phyloP scores from a whole-genome alignment of 1,140 invertebrate species.

The Papilio glaucus region DNA sequence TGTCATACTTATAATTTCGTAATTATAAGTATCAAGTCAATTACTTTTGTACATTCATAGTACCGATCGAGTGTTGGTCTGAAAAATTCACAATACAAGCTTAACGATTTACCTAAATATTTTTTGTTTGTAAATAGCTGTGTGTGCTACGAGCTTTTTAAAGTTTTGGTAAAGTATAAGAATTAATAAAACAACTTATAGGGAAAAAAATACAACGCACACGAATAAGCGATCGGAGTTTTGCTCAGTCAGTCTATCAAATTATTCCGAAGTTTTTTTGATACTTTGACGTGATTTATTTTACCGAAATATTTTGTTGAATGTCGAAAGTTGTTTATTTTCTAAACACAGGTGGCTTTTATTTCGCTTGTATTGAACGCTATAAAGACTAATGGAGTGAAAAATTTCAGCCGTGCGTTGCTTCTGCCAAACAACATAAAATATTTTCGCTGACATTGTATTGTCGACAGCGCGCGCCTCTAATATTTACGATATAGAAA shows the following conservation, averaged over 20 bases:
- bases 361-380: constrained; percentile 29
- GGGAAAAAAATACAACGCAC: background rate
- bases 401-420: constrained; percentile 26
- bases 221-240: background rate
- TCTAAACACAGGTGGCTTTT: constrained; percentile 29
- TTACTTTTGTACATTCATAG: no score
- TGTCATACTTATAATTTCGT: no score
- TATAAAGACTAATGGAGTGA: constrained; percentile 38
- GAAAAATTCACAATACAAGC: no score
- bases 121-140: no score
- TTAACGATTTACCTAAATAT: no score
- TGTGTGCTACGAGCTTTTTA: no score
- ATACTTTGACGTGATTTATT: background rate
- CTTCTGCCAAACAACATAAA: constrained; percentile 26
- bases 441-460: constrained; percentile 31
- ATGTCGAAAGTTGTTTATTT: constrained; percentile 5
- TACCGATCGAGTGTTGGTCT: no score
- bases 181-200: no score
- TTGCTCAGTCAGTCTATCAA: background rate
- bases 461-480: background rate
- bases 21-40: no score
- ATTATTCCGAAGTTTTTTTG: background rate
- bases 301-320: constrained; percentile 1
- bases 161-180: no score
- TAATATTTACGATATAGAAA: constrained; percentile 19